phyloP scores from a whole-genome alignment of 2,888 invertebrate genomes.

The Conus canariensis region DNA sequence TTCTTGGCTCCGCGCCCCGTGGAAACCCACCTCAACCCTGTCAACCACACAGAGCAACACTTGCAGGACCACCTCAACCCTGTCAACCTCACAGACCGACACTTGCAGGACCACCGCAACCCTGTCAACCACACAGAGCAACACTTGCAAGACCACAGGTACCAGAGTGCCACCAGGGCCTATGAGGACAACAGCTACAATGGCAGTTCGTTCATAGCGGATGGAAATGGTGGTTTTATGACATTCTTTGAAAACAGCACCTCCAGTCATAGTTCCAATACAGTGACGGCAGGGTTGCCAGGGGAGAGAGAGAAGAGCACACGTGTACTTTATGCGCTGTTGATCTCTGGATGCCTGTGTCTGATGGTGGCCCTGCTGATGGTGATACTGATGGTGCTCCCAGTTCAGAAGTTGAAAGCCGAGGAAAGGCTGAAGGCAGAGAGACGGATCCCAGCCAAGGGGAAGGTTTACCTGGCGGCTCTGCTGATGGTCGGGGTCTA shows the following conservation, averaged over 20 bases:
- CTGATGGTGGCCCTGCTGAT: not conserved
- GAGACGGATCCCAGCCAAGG: not conserved
- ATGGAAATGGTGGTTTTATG: no score
- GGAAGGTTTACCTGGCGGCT: not conserved
- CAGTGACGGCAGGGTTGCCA: not conserved
- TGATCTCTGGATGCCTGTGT: slow-evolving; percentile 19
- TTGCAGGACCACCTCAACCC: no score
- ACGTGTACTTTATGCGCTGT: slow-evolving; percentile 24
- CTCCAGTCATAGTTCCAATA: not conserved
- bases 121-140: no score
- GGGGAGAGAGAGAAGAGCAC: not conserved
- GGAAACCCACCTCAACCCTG: not conserved
- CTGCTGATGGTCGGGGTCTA: slow-evolving; percentile 16
- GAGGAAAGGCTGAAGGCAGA: not conserved
- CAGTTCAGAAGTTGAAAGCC: not conserved
- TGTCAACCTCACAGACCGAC: not conserved
- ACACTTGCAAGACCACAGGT: no score
- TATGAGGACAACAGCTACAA: not conserved
- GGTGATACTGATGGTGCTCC: not conserved
- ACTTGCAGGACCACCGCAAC: no score
- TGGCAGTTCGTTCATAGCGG: not conserved
- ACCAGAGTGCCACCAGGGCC: not conserved
- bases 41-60: not conserved
- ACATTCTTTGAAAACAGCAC: not conserved
- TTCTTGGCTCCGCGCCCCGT: slow-evolving; percentile 13